Base-by-base conservation (phyloP, 35 echinoderm and acorn worm species). In the Apostichopus parvimensis region DNA sequence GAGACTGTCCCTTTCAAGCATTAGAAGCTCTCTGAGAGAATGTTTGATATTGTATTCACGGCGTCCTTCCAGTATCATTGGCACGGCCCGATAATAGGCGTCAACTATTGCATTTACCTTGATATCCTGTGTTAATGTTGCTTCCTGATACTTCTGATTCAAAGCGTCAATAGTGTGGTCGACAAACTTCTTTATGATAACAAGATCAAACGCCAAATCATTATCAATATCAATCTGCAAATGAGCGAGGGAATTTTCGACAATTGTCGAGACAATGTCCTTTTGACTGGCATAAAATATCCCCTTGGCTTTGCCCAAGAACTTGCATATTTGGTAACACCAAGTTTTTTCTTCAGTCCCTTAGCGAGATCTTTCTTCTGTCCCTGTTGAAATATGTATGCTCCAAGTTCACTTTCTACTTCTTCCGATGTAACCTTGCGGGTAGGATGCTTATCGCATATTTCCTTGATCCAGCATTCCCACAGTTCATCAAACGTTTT, bases 181-280 rank as follows among this genome's bases (percentile, higher is more conserved):
- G 18, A 90, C 54, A 20, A 90, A 25, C 26, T 90, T 77, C 18
- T 90, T n/a, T 2, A 90, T 77, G 10, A 90, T 90, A 14, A 15
- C 71, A 11, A n/a, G 87, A 90, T 90, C 87, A 75, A 73, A 90
- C 0, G 87, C 87, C 9, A 90, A 17, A 4, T 90, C 87, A 15
- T 90, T 55, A 2, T 17, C 9, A 0, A 90, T 34, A 28, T 90
- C 64, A 15, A 10, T 9, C 26, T 90, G 11, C 26, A 90, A 59
- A 25, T 0, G 22, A 0, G 0, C 64, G 4, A 90, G 34, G 13
- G 87, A 71, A 77, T 57, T 87, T 87, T 87, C 83, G 14, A 87
- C 23, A 4, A 87, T 87, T 21, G 0, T 58, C 0, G 14, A 4
- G 14, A 87, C 15, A 1, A 87, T 23, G 0, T 62, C 83, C 26